Evolutionary conservation across 2,888 invertebrate genomes (phyloP), one percentile per base, ranked within the genome.

Genomic region (Timema podura): DNA sequence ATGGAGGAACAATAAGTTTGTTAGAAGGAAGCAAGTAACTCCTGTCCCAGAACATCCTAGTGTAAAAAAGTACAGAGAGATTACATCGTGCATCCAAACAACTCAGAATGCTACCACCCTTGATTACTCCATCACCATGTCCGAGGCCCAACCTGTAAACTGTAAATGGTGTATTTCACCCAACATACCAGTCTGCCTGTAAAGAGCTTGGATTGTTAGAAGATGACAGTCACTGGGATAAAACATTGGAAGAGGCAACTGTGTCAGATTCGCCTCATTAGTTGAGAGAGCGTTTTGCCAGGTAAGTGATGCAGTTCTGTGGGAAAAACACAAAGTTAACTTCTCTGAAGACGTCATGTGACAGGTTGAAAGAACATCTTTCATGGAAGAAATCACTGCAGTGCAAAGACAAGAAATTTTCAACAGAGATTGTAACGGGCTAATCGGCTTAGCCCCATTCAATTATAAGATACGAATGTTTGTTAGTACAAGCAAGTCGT

Each of bases 151-250:
- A 68, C 73, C 74, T 80, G 48, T 77, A 75, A 75, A 80, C 74
- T n/a, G 75, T 79, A 11, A 74, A 79, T 68, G 77, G 77, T 45
- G 70, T 71, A 47, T 48, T 75, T 30, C 71, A 73, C 71, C 65
- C 65, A 65, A 79, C 78, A 15, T 81, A 76, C 71, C 70, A 76
- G 49, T 51, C 75, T 64, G 78, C 78, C 61, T 80, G 79, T 73
- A 71, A 76, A 68, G 72, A 70, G 10, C 64, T 74, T 48, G 76
- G 77, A 6, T 72, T 81, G 68, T 72, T 81, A 44, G 78, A 80
- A 74, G 75, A 80, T 72, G 79, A 80, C 71, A 69, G 67, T 47
- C 77, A 79, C 64, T 80, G 79, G 78, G 70, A 77, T 69, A 68
- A 57, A 49, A 75, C 76, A 64, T 69, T 79, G 68, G 73, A 75